Conservation (phyloP, 2,113 vertebrate species). For the Heterocephalus glaber region DNA sequence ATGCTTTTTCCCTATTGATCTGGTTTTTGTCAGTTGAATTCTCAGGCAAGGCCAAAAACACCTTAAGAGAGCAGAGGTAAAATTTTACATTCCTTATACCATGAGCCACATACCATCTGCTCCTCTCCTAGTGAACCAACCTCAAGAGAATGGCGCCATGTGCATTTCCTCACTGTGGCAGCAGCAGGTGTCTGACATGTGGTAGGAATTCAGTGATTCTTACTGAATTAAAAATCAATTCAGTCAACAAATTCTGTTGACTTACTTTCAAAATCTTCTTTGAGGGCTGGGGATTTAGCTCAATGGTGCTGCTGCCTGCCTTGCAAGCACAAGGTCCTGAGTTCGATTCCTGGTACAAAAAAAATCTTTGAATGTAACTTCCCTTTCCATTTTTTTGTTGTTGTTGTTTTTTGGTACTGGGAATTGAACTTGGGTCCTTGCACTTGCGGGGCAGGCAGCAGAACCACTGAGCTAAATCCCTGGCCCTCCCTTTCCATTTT, state of each 20-base stretch:
- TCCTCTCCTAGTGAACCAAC: neutral
- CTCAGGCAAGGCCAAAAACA: neutral
- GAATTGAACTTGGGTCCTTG: no score
- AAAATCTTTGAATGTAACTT: neutral
- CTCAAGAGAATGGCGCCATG: neutral
- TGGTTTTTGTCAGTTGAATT: neutral
- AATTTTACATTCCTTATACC: neutral
- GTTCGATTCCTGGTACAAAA: no score
- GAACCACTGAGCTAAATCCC: no score
- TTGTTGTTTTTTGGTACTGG: no score
- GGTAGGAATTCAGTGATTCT: neutral
- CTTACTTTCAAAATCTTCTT: neutral
- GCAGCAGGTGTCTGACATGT: neutral
- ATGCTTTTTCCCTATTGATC: neutral
- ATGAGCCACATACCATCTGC: neutral
- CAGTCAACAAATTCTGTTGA: neutral
- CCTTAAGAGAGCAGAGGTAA: neutral
- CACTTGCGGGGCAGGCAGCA: no score
- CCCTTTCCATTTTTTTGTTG: neutral
- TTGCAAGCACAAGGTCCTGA: no score
- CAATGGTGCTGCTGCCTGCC: no score
- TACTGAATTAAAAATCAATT: conserved; percentile 1
- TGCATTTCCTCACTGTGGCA: neutral
- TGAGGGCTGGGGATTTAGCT: no score
- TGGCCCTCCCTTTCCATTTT: neutral